Conservation (phyloP, 2,113 vertebrate genomes). For the Laticauda laticaudata region DNA sequence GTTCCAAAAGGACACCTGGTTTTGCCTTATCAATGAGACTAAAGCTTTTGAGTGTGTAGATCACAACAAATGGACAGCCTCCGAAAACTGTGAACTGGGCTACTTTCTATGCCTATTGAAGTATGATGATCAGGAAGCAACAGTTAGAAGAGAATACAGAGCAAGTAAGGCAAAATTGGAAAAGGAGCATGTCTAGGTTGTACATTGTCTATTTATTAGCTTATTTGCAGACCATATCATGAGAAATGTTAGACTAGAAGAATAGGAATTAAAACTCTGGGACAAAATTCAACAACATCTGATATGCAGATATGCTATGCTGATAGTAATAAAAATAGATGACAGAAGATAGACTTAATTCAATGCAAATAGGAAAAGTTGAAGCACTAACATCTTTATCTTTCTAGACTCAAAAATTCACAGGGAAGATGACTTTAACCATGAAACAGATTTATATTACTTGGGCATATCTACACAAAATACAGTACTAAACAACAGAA, state of each 20-base stretch:
- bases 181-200: background rate
- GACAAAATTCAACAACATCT: background rate
- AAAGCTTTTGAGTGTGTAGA: background rate
- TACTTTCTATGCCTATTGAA: background rate
- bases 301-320: background rate
- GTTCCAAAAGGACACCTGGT: background rate
- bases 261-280: background rate
- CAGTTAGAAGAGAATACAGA: background rate
- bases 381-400: background rate
- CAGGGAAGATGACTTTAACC: background rate
- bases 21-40: background rate
- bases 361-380: background rate
- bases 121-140: background rate
- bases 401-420: background rate
- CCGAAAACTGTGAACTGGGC: background rate
- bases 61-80: background rate
- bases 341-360: background rate
- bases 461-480: background rate
- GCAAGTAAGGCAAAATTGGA: background rate
- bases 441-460: background rate
- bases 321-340: background rate
- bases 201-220: background rate
- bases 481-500: background rate
- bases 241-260: background rate
- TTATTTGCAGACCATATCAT: background rate